Percentiles rank a stretch among this genome's conserved stretches.
Conservation (phyloP, 2,113 vertebrate genomes). For the Agapornis roseicollis region DNA sequence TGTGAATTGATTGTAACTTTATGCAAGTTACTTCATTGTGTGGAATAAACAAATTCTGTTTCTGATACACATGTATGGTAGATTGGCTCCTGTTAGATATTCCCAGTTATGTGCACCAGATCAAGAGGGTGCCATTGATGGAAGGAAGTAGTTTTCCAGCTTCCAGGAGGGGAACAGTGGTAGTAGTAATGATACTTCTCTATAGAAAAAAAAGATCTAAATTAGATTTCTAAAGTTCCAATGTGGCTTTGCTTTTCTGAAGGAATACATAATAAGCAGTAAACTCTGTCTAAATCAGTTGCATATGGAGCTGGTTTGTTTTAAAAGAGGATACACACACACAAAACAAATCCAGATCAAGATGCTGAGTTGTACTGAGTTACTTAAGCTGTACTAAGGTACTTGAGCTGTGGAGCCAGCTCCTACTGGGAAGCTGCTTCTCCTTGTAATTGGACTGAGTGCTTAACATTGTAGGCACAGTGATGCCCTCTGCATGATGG, state of each 20-base stretch:
- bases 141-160: background rate
- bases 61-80: background rate
- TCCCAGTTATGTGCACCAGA: background rate
- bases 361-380: background rate
- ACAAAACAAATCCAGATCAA: background rate
- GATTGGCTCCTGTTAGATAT: background rate
- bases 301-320: background rate
- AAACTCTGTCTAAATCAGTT: background rate
- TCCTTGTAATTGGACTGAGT: background rate
- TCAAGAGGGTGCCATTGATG: background rate
- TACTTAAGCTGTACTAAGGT: background rate
- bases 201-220: background rate
- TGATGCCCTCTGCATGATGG: background rate
- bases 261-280: background rate
- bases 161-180: background rate
- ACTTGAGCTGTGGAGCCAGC: background rate
- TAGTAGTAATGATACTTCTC: background rate
- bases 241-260: background rate
- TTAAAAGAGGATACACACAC: background rate
- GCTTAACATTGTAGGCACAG: background rate
- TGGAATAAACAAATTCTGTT: background rate
- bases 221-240: background rate
- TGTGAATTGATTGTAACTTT: background rate
- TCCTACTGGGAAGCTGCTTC: background rate
- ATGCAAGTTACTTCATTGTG: background rate